Evolutionary conservation across 2,888 invertebrate genomes (phyloP).

Genomic region (Eumacrocentrus americanus): DNA sequence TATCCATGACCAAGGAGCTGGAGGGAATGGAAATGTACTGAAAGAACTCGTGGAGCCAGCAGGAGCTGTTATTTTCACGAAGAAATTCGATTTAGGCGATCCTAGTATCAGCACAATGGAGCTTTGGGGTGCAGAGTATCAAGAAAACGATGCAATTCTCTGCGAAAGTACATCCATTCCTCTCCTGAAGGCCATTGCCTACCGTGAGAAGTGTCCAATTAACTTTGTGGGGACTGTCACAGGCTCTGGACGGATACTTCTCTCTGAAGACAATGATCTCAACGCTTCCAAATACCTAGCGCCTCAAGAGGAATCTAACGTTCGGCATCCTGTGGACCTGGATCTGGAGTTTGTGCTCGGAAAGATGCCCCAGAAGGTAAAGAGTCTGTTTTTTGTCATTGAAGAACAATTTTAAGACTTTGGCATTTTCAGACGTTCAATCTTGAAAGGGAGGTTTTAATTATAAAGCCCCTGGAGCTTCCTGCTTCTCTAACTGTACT

Average conservation of each 20-base stretch:
- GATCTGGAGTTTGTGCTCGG: slow-evolving; percentile 89
- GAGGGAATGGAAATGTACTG: no score
- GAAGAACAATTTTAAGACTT: no score
- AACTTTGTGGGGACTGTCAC: slow-evolving; percentile 93
- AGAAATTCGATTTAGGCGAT: no score
- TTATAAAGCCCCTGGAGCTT: slow-evolving; percentile 65
- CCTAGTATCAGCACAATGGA: no score
- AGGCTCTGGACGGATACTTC: slow-evolving; percentile 78
- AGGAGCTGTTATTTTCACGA: no score
- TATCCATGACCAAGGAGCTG: no score
- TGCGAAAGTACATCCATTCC: no score
- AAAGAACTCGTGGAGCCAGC: no score
- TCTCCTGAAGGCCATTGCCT: slow-evolving; percentile 76
- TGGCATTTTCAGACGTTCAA: slow-evolving; percentile 72
- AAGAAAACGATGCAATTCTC: no score
- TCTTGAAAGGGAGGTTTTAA: slow-evolving; percentile 64
- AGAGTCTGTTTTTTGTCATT: no score
- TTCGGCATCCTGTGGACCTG: slow-evolving; percentile 81
- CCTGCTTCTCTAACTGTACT: slow-evolving; percentile 68
- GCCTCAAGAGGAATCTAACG: slow-evolving; percentile 58
- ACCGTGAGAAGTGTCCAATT: slow-evolving; percentile 90
- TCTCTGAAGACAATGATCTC: slow-evolving; percentile 68
- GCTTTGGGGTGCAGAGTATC: no score
- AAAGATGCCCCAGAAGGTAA: slow-evolving; percentile 79
- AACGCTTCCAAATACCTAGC: slow-evolving; percentile 61